Evolutionary conservation across 1,140 invertebrate species (phyloP).

Genomic region (Eurosta solidaginis): DNA sequence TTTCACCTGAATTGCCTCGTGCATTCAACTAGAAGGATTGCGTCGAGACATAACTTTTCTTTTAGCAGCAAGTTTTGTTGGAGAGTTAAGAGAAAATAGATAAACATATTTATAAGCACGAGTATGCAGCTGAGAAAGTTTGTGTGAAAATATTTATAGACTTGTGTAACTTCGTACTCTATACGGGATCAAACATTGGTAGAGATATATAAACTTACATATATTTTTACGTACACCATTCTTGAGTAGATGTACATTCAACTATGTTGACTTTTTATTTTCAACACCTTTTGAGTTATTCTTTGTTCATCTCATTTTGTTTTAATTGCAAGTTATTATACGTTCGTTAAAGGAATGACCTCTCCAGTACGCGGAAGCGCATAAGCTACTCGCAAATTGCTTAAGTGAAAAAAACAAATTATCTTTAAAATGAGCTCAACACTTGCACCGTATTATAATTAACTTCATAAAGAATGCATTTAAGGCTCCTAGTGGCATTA

Average conservation of each 20-base stretch:
- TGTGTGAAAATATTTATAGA: too few species aligned
- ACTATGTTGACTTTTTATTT: conserved; percentile 2
- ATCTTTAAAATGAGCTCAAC: too few species aligned
- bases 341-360: not conserved
- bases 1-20: not conserved
- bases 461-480: too few species aligned
- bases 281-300: not conserved
- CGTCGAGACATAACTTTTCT: not conserved
- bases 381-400: not conserved
- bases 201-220: too few species aligned
- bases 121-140: too few species aligned
- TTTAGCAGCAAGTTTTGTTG: not conserved
- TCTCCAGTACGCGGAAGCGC: not conserved
- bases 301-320: not conserved
- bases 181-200: too few species aligned
- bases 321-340: conserved; percentile 4
- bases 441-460: too few species aligned
- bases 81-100: not conserved
- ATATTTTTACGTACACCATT: too few species aligned
- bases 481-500: too few species aligned
- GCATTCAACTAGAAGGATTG: not conserved
- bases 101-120: too few species aligned
- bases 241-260: too few species aligned
- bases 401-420: not conserved
- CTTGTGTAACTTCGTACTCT: too few species aligned